phyloP scores from a whole-genome alignment of 2,888 invertebrate species.

The Dendrolimus pini region DNA sequence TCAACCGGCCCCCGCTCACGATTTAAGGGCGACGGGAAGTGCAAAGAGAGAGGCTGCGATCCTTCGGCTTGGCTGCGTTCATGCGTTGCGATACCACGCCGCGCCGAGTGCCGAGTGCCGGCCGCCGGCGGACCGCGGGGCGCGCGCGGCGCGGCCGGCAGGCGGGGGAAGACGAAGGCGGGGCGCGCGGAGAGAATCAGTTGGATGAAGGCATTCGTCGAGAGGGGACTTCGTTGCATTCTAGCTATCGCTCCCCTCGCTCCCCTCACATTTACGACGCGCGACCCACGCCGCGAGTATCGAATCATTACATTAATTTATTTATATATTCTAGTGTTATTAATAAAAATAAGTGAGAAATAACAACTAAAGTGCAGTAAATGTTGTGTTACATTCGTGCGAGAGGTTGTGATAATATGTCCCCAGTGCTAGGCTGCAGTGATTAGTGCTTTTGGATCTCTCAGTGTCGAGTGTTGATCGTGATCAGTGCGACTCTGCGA shows the following conservation, averaged over 20 bases:
- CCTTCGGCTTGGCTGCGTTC: background rate
- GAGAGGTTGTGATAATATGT: no score
- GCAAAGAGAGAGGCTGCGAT: background rate
- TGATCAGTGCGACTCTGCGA: background rate
- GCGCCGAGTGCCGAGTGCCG: background rate
- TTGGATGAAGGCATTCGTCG: background rate
- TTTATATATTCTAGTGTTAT: no score
- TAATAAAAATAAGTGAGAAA: background rate
- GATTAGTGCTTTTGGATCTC: background rate
- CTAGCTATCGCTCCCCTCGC: background rate
- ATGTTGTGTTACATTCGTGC: background rate
- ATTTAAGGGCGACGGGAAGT: background rate
- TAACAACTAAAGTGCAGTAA: background rate
- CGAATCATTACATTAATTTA: background rate
- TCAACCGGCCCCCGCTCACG: background rate
- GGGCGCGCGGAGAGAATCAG: background rate
- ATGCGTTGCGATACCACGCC: background rate
- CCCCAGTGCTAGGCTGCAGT: background rate
- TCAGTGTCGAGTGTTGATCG: background rate
- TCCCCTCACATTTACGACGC: background rate
- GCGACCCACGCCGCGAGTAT: background rate
- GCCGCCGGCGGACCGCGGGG: background rate
- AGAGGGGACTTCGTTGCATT: background rate
- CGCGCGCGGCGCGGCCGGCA: background rate
- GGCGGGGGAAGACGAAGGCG: background rate